Evolutionary conservation across 2,113 vertebrate genomes (phyloP).

Genomic region (Gopherus evgoodei): DNA sequence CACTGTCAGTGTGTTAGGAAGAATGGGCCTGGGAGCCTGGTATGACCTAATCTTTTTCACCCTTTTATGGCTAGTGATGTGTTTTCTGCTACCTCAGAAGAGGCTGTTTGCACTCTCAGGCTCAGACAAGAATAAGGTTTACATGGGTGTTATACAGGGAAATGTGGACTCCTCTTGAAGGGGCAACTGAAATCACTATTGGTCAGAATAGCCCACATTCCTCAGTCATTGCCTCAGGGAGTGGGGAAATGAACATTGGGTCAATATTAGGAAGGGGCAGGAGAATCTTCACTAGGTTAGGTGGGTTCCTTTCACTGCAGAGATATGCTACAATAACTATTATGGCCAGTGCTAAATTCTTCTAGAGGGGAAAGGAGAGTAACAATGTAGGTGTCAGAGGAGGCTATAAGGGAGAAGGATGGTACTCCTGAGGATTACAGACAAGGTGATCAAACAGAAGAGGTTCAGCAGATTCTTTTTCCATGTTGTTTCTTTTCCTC

Average conservation of each 20-base stretch:
- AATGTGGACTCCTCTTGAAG: not conserved
- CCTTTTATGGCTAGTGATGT: accelerated
- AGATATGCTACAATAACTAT: not conserved
- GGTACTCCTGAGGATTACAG: not conserved
- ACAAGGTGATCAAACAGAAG: not conserved
- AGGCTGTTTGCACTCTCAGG: accelerated
- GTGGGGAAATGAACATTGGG: not conserved
- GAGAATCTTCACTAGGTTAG: not conserved
- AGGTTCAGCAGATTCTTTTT: not conserved
- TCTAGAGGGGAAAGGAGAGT: not conserved
- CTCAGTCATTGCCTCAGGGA: accelerated
- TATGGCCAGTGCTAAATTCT: not conserved
- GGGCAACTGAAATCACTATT: not conserved
- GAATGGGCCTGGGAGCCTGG: not conserved
- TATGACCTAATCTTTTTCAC: not conserved
- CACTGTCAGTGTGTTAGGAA: too few species aligned
- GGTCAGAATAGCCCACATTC: not conserved
- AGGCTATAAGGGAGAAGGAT: not conserved
- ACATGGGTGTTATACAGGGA: not conserved
- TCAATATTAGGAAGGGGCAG: not conserved
- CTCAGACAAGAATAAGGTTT: not conserved
- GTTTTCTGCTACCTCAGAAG: not conserved
- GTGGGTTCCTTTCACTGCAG: not conserved
- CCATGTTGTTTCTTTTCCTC: not conserved
- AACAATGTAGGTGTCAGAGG: not conserved